Percentiles rank a stretch among this genome's conserved stretches.
phyloP scores from a whole-genome alignment of 2,797 vertebrate species.

The Tragopan temminckii region DNA sequence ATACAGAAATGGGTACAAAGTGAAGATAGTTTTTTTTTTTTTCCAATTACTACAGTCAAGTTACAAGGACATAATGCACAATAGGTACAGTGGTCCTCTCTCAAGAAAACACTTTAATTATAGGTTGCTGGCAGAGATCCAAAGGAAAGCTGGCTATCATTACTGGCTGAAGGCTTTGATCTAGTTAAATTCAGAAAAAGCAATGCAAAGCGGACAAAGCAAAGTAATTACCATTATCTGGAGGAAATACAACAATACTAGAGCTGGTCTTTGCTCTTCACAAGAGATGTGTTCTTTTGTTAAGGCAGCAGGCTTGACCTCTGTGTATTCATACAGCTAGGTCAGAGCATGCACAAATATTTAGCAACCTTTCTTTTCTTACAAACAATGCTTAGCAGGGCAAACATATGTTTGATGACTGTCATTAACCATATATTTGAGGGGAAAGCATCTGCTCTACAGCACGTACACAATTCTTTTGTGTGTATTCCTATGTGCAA shows the following conservation, averaged over 20 bases:
- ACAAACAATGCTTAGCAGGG: conserved; percentile 64
- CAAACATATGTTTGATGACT: conserved; percentile 57
- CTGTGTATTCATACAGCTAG: conserved; percentile 10
- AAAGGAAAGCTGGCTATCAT: conserved; percentile 60
- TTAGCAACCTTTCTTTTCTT: conserved; percentile 64
- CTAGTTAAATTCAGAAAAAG: conserved; percentile 55
- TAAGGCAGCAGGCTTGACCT: conserved; percentile 50
- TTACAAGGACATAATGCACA: conserved; percentile 78
- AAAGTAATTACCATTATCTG: conserved; percentile 78
- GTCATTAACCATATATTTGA: conserved; percentile 51
- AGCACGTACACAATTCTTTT: not conserved
- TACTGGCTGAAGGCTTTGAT: conserved; percentile 53
- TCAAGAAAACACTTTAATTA: conserved; percentile 82
- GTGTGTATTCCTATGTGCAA: not conserved
- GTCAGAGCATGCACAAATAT: not conserved
- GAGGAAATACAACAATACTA: conserved; percentile 61
- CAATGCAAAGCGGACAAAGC: conserved; percentile 29
- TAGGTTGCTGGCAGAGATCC: conserved; percentile 69
- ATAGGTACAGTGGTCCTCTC: conserved; percentile 66
- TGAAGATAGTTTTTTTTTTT: conserved; percentile 67
- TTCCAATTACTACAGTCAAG: conserved; percentile 69
- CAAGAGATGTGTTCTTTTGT: conserved; percentile 65
- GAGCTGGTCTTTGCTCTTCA: conserved; percentile 58
- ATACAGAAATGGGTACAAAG: conserved; percentile 48
- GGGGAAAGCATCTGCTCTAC: conserved; percentile 29